Evolutionary conservation across 2,797 vertebrate species (phyloP).

Genomic region (Pteronotus mesoamericanus): DNA sequence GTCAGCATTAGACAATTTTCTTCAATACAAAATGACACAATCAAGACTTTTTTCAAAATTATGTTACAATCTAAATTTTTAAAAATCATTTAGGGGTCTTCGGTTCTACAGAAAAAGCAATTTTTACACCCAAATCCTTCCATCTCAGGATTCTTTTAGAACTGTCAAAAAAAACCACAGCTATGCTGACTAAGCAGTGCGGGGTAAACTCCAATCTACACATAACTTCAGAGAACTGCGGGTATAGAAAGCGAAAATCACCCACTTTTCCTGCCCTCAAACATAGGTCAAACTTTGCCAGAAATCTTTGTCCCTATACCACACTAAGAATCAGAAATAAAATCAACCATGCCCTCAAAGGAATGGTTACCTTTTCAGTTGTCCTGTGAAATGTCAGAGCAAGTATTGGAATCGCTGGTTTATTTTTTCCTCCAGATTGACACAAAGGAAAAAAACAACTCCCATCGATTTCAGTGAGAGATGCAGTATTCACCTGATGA

Average conservation of each 20-base stretch:
- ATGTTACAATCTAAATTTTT: neutral
- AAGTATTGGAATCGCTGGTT: constrained; percentile 52
- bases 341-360: constrained; percentile 76
- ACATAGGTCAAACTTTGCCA: constrained; percentile 46
- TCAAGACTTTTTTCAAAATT: neutral
- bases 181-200: constrained; percentile 79
- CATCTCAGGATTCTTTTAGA: constrained; percentile 80
- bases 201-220: constrained; percentile 77
- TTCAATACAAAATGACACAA: constrained; percentile 33
- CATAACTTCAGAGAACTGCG: constrained; percentile 71
- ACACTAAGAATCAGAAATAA: constrained; percentile 79
- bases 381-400: constrained; percentile 72
- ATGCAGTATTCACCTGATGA: constrained; percentile 45
- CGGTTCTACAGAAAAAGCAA: neutral
- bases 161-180: constrained; percentile 78
- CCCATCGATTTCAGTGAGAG: constrained; percentile 32
- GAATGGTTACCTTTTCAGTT: constrained; percentile 42
- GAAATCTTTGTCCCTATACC: constrained; percentile 73
- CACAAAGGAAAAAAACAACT: constrained; percentile 62
- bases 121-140: constrained; percentile 83
- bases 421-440: constrained; percentile 67
- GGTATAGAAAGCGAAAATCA: constrained; percentile 74
- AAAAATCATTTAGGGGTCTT: neutral
- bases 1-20: neutral
- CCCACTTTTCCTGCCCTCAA: constrained; percentile 71